Evolutionary conservation across 2,888 invertebrate genomes (phyloP).

Genomic region (Sarcophaga variegata): DNA sequence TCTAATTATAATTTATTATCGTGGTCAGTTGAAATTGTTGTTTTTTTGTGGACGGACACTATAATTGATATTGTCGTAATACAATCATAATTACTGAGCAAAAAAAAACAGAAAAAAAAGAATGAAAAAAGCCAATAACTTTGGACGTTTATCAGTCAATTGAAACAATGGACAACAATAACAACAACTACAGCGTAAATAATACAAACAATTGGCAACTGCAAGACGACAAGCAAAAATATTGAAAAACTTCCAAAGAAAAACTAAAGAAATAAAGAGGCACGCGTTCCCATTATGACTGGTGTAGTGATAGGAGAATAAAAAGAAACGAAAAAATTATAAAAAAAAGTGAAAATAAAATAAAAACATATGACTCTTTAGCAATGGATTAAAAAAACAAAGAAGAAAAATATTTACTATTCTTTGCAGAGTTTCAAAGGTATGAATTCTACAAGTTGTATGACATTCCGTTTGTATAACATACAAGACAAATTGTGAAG

Average conservation of each 20-base stretch:
- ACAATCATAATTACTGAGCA: constrained; percentile 50
- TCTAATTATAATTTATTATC: too few relatives aligned
- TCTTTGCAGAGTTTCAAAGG: constrained; percentile 11
- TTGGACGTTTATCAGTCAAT: constrained; percentile 56
- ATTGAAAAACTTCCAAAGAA: constrained; percentile 2
- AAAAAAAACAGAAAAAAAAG: not conserved
- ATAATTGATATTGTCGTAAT: constrained; percentile 51
- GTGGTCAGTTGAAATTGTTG: not conserved
- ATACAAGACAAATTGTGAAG: not conserved
- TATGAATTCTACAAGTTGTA: not conserved
- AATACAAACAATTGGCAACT: not conserved
- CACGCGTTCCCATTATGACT: constrained; percentile 58
- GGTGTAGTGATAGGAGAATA: constrained; percentile 23
- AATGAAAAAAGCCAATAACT: constrained; percentile 1
- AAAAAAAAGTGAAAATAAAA: constrained; percentile 7
- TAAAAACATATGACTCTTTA: constrained; percentile 56
- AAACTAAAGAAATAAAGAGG: constrained; percentile 15
- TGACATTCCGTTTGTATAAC: not conserved
- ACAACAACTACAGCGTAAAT: not conserved
- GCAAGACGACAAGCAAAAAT: constrained; percentile 2
- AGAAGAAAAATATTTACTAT: constrained; percentile 1
- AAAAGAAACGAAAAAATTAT: constrained; percentile 7
- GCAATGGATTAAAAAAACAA: constrained; percentile 45
- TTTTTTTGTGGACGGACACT: not conserved
- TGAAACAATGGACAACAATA: constrained; percentile 30